phyloP scores from a whole-genome alignment of 2,113 vertebrate species.

The Lampris megalopsis region DNA sequence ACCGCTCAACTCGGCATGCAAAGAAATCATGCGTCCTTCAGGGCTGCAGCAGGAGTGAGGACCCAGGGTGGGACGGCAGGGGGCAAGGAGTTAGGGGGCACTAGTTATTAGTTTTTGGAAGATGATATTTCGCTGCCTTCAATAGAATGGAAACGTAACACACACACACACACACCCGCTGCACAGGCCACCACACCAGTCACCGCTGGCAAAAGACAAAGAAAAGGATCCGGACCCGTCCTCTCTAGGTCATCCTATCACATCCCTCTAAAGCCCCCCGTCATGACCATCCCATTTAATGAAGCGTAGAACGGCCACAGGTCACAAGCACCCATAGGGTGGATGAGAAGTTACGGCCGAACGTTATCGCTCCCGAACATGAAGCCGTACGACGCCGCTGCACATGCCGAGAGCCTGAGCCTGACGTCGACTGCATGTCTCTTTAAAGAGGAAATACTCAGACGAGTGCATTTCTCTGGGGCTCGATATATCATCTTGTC shows the following conservation, averaged over 20 bases:
- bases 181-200: conserved; percentile 7
- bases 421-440: conserved; percentile 31
- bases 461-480: conserved; percentile 47
- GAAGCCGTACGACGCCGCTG: conserved; percentile 35
- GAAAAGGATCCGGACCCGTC: not conserved
- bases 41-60: not conserved
- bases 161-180: conserved; percentile 40
- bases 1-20: not conserved
- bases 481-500: conserved; percentile 50
- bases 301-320: conserved; percentile 32
- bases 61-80: no score
- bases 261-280: conserved; percentile 1
- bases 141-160: conserved; percentile 56
- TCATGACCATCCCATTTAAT: conserved; percentile 3
- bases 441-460: conserved; percentile 16
- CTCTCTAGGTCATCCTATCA: conserved; percentile 19
- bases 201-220: not conserved
- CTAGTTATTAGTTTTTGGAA: conserved; percentile 16
- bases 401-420: conserved; percentile 3
- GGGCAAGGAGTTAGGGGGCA: not conserved
- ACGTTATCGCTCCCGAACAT: conserved; percentile 37
- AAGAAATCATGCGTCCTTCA: not conserved
- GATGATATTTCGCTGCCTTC: conserved; percentile 50
- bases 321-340: conserved; percentile 18
- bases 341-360: conserved; percentile 21